phyloP scores from a whole-genome alignment of 1,140 invertebrate species.

The Drosophila nigromelanica region DNA sequence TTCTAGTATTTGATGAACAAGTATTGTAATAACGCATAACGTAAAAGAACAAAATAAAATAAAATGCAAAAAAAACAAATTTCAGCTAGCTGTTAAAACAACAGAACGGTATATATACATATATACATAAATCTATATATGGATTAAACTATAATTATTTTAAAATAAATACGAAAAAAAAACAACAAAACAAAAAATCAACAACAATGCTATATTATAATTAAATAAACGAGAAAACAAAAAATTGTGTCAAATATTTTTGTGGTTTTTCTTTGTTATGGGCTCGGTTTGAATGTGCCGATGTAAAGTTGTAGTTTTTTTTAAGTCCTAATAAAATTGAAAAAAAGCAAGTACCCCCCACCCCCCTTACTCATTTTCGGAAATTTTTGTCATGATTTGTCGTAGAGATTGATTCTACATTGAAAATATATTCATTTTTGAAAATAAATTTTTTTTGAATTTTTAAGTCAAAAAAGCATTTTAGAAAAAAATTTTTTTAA shows the following conservation, averaged over 20 bases:
- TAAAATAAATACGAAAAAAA: conserved; percentile 48
- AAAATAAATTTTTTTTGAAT: no score
- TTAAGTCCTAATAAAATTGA: no score
- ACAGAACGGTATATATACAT: conserved; percentile 34
- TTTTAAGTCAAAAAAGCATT: no score
- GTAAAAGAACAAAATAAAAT: conserved; percentile 6
- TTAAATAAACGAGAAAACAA: conserved; percentile 50
- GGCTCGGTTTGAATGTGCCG: no score
- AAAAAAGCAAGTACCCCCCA: no score
- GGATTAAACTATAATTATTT: conserved; percentile 59
- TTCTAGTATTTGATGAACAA: conserved; percentile 59
- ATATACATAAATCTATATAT: conserved; percentile 37
- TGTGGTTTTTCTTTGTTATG: not conserved
- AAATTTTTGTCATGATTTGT: no score
- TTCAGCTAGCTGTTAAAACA: conserved; percentile 36
- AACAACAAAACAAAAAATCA: conserved; percentile 35
- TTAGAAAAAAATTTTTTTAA: no score
- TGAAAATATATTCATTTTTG: no score
- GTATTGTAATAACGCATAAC: conserved; percentile 50
- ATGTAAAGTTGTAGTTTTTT: no score
- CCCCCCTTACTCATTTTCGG: no score
- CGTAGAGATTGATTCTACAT: no score
- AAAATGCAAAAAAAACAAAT: conserved; percentile 4
- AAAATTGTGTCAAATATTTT: conserved; percentile 26
- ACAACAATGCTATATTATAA: conserved; percentile 57